Evolutionary conservation across 2,113 vertebrate genomes (phyloP), one percentile per base, ranked within the genome.

Genomic region (Microtus montanus): DNA sequence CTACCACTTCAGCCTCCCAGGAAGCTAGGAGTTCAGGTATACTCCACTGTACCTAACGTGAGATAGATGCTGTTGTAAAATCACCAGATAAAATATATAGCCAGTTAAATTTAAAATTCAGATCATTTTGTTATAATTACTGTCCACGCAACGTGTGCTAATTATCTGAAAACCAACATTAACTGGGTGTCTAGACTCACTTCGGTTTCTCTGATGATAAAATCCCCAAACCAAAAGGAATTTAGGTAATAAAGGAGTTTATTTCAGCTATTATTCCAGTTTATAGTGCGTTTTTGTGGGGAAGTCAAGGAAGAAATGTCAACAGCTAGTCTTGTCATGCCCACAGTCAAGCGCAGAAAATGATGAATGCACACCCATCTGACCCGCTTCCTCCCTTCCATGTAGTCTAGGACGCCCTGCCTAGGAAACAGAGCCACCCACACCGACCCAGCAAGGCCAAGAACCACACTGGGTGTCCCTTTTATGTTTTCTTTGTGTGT

Each of bases 91-190:
- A 94, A 91, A 70, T 63, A 47, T 5, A 74, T 19, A 35, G 17
- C 28, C 66, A 86, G 38, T 80, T 93, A 66, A 89, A 84, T 84
- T 90, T 54, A 70, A 89, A 94, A 93, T 93, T 93, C 87, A 86
- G 64, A n/a, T 91, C 68, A 64, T 92, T 88, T 79, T 47, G 64
- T 26, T 77, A 0, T 54, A 86, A 63, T 10, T 73, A n/a, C 44
- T 22, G 17, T 47, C 13, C 44, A 73, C 4, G 5, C 5, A 73
- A 38, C 44, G 35, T 89, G 33, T 94, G 24, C 33, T 90, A 7
- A 44, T 92, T 70, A 33, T 85, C 13, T 93, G 33, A 93, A 95
- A 96, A 89, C 61, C 61, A 93, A 68, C 88, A 86, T 92, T 49
- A 86, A 78, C 38, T 54, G 24, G 7, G 8, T 58, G 1, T 17